Conservation (phyloP, 2,113 vertebrate genomes). For the Sminthopsis crassicaudata region DNA sequence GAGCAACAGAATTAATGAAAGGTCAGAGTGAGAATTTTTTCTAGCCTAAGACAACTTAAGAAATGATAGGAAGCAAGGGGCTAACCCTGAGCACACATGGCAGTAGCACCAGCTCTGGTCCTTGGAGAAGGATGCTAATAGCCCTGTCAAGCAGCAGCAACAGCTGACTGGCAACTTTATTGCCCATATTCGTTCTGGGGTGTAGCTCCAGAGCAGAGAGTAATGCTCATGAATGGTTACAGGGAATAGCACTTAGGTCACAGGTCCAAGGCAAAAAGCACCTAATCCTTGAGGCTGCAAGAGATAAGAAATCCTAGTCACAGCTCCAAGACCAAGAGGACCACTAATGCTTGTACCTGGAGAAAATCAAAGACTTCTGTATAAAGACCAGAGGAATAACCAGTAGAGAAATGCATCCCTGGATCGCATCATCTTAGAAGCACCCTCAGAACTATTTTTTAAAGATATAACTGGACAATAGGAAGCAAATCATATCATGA, state of each 20-base stretch:
- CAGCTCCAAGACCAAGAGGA: neutral
- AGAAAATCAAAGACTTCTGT: neutral
- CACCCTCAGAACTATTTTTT: neutral
- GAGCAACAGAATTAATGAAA: neutral
- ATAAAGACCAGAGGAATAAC: neutral
- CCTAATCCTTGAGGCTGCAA: neutral
- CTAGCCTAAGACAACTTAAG: neutral
- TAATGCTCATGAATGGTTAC: too few relatives aligned
- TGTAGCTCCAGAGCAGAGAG: neutral
- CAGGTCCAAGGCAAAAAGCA: too few relatives aligned
- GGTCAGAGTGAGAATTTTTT: neutral
- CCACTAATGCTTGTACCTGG: neutral
- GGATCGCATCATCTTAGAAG: neutral
- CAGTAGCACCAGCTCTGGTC: neutral
- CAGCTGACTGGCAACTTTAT: neutral
- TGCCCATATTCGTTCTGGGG: neutral
- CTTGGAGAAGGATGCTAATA: neutral
- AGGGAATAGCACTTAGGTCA: neutral
- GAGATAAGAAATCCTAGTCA: neutral
- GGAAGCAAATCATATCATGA: neutral
- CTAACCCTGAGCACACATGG: neutral
- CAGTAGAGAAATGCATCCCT: neutral
- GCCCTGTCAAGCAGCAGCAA: neutral
- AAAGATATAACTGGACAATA: neutral
- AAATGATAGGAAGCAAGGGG: neutral